Conservation (phyloP, 1,140 invertebrate species). For the Sesamia nonagrioides region DNA sequence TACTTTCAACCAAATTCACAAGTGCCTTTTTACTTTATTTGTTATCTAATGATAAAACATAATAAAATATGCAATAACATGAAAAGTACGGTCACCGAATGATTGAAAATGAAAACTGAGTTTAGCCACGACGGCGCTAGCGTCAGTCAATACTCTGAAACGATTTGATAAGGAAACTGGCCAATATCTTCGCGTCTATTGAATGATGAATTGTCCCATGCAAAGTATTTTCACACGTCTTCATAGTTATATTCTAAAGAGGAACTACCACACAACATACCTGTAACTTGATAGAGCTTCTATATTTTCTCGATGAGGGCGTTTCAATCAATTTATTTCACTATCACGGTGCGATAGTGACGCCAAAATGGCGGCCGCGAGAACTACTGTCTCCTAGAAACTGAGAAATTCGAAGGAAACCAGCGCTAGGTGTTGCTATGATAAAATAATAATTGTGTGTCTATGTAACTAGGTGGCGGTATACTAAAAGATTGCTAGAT, state of each 20-base stretch:
- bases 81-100: constrained; percentile 51
- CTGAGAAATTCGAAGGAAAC: constrained; percentile 39
- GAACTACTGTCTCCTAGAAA: constrained; percentile 55
- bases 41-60: neutral
- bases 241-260: neutral
- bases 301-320: constrained; percentile 81
- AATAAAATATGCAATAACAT: constrained; percentile 30
- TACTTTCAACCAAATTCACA: neutral
- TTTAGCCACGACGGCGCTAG: constrained; percentile 42
- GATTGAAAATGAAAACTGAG: constrained; percentile 46
- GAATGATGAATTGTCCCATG: neutral
- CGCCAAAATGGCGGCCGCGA: constrained; percentile 76
- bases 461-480: constrained; percentile 43
- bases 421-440: constrained; percentile 51
- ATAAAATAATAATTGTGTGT: constrained; percentile 16
- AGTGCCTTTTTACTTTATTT: neutral
- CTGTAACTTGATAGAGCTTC: constrained; percentile 67
- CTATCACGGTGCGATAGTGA: constrained; percentile 70
- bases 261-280: constrained; percentile 51
- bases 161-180: constrained; percentile 11
- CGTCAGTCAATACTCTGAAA: constrained; percentile 42
- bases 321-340: constrained; percentile 76
- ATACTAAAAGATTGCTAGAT: neutral
- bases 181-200: neutral
- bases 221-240: neutral